Evolutionary conservation across 2,797 vertebrate genomes (phyloP).

Genomic region (Odontamblyopus lacepedii): DNA sequence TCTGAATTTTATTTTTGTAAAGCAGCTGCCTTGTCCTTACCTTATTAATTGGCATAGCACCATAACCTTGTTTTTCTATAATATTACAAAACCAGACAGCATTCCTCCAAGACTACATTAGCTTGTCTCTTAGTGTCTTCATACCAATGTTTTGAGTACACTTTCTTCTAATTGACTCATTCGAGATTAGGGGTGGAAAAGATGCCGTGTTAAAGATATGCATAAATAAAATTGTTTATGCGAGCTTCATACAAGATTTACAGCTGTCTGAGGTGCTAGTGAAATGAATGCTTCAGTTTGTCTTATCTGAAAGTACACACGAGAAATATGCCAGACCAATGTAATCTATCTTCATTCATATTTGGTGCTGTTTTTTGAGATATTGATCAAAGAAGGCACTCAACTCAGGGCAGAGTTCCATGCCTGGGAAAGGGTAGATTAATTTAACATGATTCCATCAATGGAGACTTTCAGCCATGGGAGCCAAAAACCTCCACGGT

Average conservation of each 20-base stretch:
- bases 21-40: no score
- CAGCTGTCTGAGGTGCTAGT: slow-evolving; percentile 18
- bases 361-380: not conserved
- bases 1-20: no score
- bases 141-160: not conserved
- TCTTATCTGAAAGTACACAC: slow-evolving; percentile 14
- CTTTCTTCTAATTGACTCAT: not conserved
- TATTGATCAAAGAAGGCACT: slow-evolving; percentile 24
- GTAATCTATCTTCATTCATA: slow-evolving; percentile 15
- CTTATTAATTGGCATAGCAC: no score
- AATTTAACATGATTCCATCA: slow-evolving; percentile 27
- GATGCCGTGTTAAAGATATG: slow-evolving; percentile 8
- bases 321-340: slow-evolving; percentile 11
- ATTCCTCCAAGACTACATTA: no score
- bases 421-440: slow-evolving; percentile 22
- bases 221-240: slow-evolving; percentile 1
- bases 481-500: slow-evolving; percentile 6
- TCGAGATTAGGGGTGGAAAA: not conserved
- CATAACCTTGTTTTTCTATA: no score
- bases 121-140: not conserved
- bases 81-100: no score
- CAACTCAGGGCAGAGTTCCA: slow-evolving; percentile 5
- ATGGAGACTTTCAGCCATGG: slow-evolving; percentile 16
- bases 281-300: slow-evolving; percentile 6
- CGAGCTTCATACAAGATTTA: slow-evolving; percentile 10